Evolutionary conservation across 2,113 vertebrate genomes (phyloP).

Genomic region (Oreochromis spilurus): DNA sequence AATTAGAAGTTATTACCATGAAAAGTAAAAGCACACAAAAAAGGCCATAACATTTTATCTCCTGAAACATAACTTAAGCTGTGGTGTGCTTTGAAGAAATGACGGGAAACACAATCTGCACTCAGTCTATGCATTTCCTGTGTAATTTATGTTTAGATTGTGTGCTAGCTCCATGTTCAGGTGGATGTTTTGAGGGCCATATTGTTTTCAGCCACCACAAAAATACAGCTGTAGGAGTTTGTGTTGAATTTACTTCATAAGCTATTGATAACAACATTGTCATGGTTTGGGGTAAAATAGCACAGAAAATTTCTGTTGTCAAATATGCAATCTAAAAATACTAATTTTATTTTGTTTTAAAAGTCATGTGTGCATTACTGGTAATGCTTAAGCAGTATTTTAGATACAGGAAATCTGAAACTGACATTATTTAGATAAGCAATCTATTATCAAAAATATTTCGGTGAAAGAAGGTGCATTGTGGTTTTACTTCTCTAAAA

Average conservation of each 20-base stretch:
- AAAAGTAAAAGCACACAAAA: neutral
- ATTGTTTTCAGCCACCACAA: neutral
- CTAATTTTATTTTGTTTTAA: neutral
- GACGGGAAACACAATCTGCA: neutral
- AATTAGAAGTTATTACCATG: neutral
- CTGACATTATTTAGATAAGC: neutral
- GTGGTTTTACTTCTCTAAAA: conserved; percentile 4
- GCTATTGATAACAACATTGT: neutral
- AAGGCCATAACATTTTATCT: neutral
- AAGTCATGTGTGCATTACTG: neutral
- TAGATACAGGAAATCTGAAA: neutral
- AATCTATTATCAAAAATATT: neutral
- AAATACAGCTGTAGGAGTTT: neutral
- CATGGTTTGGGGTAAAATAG: neutral
- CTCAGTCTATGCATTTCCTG: neutral
- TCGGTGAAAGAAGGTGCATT: neutral
- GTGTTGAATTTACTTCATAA: neutral
- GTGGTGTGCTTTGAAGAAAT: neutral
- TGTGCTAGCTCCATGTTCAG: neutral
- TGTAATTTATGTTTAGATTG: neutral
- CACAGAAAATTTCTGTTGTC: neutral
- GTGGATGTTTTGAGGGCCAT: neutral
- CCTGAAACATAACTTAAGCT: neutral
- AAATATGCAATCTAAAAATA: neutral
- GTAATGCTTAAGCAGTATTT: neutral